Evolutionary conservation across 1,140 invertebrate genomes (phyloP).

Genomic region (Anagrus nilaparvatae): DNA sequence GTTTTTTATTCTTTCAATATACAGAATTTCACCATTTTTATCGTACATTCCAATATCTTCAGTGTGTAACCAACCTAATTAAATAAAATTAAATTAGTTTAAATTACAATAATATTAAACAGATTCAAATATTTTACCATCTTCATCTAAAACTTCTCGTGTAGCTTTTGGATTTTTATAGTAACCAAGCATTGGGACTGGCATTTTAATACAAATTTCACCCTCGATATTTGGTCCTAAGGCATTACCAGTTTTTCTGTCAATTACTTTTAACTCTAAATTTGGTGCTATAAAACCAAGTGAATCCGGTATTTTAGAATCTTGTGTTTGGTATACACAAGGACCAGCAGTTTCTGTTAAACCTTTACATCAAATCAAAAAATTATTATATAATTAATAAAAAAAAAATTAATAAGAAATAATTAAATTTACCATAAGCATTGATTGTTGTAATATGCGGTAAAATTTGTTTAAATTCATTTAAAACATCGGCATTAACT

Average conservation of each 20-base stretch:
- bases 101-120: too few relatives aligned
- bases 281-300: constrained; percentile 13
- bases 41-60: too few relatives aligned
- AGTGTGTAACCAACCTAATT: too few relatives aligned
- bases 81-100: too few relatives aligned
- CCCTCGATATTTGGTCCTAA: constrained; percentile 27
- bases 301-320: constrained; percentile 3
- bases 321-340: background rate
- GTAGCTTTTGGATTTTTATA: constrained; percentile 44
- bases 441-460: background rate
- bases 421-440: constrained; percentile 11
- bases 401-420: too few relatives aligned
- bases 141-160: constrained; percentile 36
- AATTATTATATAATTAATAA: too few relatives aligned
- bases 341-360: constrained; percentile 8
- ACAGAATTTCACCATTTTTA: too few relatives aligned
- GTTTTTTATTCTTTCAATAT: too few relatives aligned
- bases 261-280: constrained; percentile 16
- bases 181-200: constrained; percentile 34
- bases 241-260: constrained; percentile 13
- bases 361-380: too few relatives aligned
- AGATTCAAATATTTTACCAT: too few relatives aligned
- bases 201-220: constrained; percentile 30
- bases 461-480: background rate
- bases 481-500: constrained; percentile 1